Evolutionary conservation across 2,113 vertebrate species (phyloP), one percentile per base, ranked within the genome.

Genomic region (Rhinoderma darwinii): DNA sequence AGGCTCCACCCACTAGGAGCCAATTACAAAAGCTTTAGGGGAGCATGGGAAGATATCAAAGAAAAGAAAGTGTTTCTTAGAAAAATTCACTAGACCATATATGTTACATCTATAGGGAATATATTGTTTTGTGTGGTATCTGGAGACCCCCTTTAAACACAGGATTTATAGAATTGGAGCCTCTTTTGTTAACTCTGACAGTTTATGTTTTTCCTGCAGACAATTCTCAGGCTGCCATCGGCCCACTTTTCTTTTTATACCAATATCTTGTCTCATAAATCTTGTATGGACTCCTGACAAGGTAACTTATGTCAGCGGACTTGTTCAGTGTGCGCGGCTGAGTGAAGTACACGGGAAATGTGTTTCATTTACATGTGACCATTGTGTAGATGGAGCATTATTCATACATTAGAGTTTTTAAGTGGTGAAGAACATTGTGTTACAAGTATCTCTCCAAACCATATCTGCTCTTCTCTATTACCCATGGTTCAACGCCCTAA

Each of bases 261-360:
- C 91, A 86, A 91, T 89, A 88, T 88, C 90, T 90, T 89, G 90
- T 91, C 89, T 90, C 89, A 91, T 93, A 89, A 92, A 93, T 92
- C 91, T 93, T 93, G 85, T 90, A 91, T 84, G 84, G 88, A 90
- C 83, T 66, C 77, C 88, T 94, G 90, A 91, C 86, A 92, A 90
- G 88, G 88, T 89, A 80, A 85, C 87, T 90, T 70, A 89, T 91
- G 89, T 93, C 88, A 89, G 73, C 39, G 82, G 87, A 76, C 88
- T 91, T 93, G 83, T 90, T 92, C 88, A 89, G 73, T 81, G 89
- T 89, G 37, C 87, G 84, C 83, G 89, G 89, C 88, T 91, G 80
- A 90, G 14, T 61, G 86, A 32, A 88, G 11, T 90, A 91, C 81
- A 93, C 88, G 88, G 91, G 89, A 93, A 92, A 90, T 91, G 88